Base-by-base conservation (phyloP, 2,888 invertebrate species). In the Digitonthophagus gazella region DNA sequence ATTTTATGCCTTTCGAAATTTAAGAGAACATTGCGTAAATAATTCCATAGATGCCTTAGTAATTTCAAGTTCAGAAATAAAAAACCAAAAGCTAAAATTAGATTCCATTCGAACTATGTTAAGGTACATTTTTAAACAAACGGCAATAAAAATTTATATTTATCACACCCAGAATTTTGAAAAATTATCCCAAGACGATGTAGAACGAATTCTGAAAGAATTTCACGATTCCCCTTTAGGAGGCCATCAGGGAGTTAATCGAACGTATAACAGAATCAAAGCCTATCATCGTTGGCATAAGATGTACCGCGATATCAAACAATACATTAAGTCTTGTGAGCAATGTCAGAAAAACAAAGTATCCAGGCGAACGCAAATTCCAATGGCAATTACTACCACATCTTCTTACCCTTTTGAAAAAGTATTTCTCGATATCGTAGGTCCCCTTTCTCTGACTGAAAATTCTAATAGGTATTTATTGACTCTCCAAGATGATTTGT, bases 331-430 rank as follows among this genome's bases (percentile, higher is more conserved):
- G 58, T 67, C 61, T 14, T 73, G 71, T 22, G 63, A 56, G 15
- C 56, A 15, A 15, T 56, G 56, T 56, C 56, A 56, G 74, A 15
- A 65, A 65, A 66, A n/a, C n/a, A n/a, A n/a, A n/a, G n/a, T n/a
- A n/a, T n/a, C n/a, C n/a, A n/a, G n/a, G n/a, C n/a, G n/a, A 75
- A 73, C 66, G 78, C 78, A 74, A 72, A 65, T 72, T 15, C 79
- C 80, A 0, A 76, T 80, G 76, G 75, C 76, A 72, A 76, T 78
- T n/a, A 79, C 77, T 6, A 74, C 77, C n/a, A 78, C 78, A 0
- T 69, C 74, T 0, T 66, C 71, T 20, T 69, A 74, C 68, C 75
- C 78, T 3, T 77, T 80, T 67, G 74, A 80, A n/a, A n/a, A n/a
- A n/a, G n/a, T n/a, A n/a, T n/a, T n/a, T n/a, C n/a, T n/a, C n/a